These are phyloP conservation scores for Lichenostomus cassidix DNA, from an alignment of 2,113 vertebrate genomes.

Conservation along the genomic window DNA sequence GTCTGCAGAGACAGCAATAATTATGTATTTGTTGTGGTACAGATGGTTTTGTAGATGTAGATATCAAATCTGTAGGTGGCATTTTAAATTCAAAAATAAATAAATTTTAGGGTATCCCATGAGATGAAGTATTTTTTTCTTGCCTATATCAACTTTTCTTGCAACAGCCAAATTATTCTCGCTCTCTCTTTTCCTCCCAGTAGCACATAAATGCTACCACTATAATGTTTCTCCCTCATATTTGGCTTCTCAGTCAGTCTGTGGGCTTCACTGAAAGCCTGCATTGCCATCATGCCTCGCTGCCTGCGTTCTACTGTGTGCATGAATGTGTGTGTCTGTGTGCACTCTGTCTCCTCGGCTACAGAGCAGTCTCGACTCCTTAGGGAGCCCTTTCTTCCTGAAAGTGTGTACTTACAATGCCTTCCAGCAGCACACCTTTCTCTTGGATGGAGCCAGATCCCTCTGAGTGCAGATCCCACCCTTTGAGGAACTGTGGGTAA, in stretches of 20 bases:
- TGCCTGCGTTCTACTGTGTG: neutral
- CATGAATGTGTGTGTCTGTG: fast-evolving
- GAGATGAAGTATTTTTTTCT: neutral
- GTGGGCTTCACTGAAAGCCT: neutral
- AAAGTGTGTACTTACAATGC: fast-evolving
- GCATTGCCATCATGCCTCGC: neutral
- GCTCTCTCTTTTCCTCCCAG: neutral
- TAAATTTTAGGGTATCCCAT: neutral
- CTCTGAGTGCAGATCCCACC: neutral
- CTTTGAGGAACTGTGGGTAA: neutral
- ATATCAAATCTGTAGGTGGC: neutral
- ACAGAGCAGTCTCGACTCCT: fast-evolving
- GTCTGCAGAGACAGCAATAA: neutral
- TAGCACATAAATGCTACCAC: neutral
- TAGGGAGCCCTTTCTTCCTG: neutral
- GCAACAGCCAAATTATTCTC: neutral
- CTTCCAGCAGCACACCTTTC: neutral
- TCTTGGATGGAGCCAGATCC: neutral
- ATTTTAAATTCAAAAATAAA: neutral
- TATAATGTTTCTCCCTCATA: neutral
- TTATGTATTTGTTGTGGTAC: neutral
- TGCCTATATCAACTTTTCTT: neutral
- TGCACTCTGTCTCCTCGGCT: neutral
- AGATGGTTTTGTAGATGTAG: neutral
- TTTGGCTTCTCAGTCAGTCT: neutral